Base-by-base conservation (phyloP, 2,888 invertebrate genomes). In the Oligia fasciuncula region DNA sequence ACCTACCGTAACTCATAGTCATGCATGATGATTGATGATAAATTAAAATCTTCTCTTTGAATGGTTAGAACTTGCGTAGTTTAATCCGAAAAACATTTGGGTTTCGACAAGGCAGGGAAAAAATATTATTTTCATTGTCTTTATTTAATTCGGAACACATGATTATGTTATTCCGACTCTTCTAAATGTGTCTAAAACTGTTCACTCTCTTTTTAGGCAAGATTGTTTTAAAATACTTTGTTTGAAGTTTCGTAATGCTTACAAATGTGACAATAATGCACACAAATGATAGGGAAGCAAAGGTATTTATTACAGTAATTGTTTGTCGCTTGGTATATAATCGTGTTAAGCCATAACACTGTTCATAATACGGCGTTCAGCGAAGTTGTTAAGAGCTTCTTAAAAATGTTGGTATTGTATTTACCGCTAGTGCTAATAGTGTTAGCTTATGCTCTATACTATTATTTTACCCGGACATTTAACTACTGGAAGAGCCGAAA, bases 401-500 rank as follows among this genome's bases (percentile, higher is more conserved):
- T 63, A 9, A 79, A 73, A 68, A 83, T 85, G 84, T 13, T 68
- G 49, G 4, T 81, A 11, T 70, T 85, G 19, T 84, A 85, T 72
- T 29, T 84, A 8, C 68, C 83, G 23, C 0, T 81, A 14, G 72
- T 74, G 54, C 19, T 88, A 67, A 73, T 73, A 67, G 63, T 77
- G 1, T 14, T 89, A 49, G 73, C 73, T 23, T 83, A 67, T 67
- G 49, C 77, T 9, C 0, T 91, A 0, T 92, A 92, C 73, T 89
- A 87, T 82, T 94, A 93, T 76, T 89, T 92, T 68, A 93, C 93
- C 19, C 87, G 91, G 68, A 92, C 89, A 2, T 93, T 93, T 68
- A 91, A 92, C 71, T 94, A 93, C 79, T 94, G 94, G 95, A 92
- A 91, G 57, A 83, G 85, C 8, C 87, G 85, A 68, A 72, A 92